Percentiles rank a stretch among this genome's conserved stretches.
phyloP scores from a whole-genome alignment of 2,797 vertebrate species.

The Clarias platycephalus region DNA sequence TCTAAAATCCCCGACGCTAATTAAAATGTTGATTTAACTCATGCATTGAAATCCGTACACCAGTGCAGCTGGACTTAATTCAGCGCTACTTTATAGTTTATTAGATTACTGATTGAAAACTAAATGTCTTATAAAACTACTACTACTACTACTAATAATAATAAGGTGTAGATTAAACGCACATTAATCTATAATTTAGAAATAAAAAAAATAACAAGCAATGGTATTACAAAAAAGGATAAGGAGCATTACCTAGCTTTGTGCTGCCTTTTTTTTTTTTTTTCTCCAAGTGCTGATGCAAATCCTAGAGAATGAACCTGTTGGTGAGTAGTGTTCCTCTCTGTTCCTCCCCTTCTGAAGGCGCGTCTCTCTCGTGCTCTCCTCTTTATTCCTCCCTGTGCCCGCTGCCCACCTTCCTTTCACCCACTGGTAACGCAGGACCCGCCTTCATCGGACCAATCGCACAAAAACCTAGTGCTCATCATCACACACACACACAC shows the following conservation, averaged over 20 bases:
- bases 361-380: conserved; percentile 41
- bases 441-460: conserved; percentile 67
- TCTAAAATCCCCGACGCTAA: neutral
- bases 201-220: neutral
- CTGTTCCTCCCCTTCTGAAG: conserved; percentile 20
- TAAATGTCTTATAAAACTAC: neutral
- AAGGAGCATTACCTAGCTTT: conserved; percentile 34
- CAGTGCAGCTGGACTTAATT: neutral
- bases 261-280: conserved; percentile 11
- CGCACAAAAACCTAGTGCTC: conserved; percentile 54
- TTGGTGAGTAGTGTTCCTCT: neutral
- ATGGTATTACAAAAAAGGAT: neutral
- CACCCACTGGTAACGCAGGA: conserved; percentile 44
- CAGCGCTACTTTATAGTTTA: neutral
- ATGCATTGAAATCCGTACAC: neutral
- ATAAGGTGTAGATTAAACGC: neutral
- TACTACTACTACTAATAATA: neutral
- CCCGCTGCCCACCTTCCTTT: conserved; percentile 44
- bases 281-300: conserved; percentile 32
- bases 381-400: conserved; percentile 51
- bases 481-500: conserved; percentile 35
- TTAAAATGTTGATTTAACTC: neutral
- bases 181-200: neutral
- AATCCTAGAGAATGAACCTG: conserved; percentile 1
- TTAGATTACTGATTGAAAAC: neutral